A percentile compares a stretch with the other conserved stretches of the same genome.
These are phyloP conservation scores for Styela plicata DNA, from an alignment of 23 tunicate species.

Conservation along the genomic window DNA sequence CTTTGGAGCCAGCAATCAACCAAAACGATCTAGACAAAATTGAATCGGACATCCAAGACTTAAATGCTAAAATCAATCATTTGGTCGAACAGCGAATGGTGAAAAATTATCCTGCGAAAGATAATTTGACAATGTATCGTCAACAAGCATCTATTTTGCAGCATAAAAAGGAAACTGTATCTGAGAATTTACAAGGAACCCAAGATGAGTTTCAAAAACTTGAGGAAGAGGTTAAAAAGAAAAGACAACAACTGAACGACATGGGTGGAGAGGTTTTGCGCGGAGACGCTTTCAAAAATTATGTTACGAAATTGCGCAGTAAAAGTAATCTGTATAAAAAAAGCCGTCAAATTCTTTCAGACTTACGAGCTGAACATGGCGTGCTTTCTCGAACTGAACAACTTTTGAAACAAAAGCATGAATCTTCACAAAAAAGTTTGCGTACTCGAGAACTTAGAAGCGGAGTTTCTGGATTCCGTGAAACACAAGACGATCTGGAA, in stretches of 20 bases:
- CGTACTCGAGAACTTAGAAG: conserved; percentile 37
- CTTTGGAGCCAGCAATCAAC: conserved; percentile 52
- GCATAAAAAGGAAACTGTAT: conserved; percentile 78
- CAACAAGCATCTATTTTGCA: conserved; percentile 86
- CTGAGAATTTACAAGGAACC: conserved; percentile 43
- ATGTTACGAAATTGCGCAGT: conserved; percentile 52
- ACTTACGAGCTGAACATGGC: conserved; percentile 68
- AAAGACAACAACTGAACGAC: conserved; percentile 44
- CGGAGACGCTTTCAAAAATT: conserved; percentile 71
- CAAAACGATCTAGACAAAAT: conserved; percentile 43
- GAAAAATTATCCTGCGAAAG: conserved; percentile 70
- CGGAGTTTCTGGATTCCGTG: conserved; percentile 85
- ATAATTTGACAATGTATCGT: conserved; percentile 72
- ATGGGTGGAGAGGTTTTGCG: conserved; percentile 82
- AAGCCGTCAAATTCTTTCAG: conserved; percentile 51
- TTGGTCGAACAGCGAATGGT: conserved; percentile 77
- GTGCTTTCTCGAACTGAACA: conserved; percentile 72
- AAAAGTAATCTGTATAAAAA: conserved; percentile 69
- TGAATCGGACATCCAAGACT: conserved; percentile 43
- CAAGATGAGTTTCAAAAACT: conserved; percentile 57
- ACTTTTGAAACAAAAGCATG: conserved; percentile 50
- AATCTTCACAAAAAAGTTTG: conserved; percentile 29
- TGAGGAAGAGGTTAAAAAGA: conserved; percentile 51
- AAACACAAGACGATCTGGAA: conserved; percentile 91
- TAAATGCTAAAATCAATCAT: conserved; percentile 52